Evolutionary conservation across 2,888 invertebrate species (phyloP).

Genomic region (Oegoconia quadripuncta): DNA sequence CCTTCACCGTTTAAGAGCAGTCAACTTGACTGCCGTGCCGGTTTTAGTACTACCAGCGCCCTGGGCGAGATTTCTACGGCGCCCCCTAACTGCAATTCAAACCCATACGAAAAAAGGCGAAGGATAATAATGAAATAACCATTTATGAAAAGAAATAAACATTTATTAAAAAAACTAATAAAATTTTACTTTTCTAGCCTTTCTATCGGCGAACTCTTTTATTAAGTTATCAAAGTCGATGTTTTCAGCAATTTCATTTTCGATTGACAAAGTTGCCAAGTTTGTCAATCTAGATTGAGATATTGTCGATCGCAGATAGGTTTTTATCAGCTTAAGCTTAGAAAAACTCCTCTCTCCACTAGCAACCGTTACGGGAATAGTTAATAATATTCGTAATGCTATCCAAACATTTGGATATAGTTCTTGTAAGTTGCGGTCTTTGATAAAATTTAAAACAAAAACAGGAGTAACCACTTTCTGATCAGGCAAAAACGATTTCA

Average conservation of each 20-base stretch:
- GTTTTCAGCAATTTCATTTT: constrained; percentile 29
- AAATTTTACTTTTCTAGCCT: constrained; percentile 26
- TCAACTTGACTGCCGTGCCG: no score
- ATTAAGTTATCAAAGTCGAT: constrained; percentile 25
- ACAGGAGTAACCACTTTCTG: constrained; percentile 17
- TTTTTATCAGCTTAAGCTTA: constrained; percentile 20
- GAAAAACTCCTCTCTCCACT: constrained; percentile 6
- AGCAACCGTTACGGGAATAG: constrained; percentile 16
- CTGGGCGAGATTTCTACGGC: no score
- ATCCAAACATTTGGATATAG: constrained; percentile 28
- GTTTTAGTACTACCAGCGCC: no score
- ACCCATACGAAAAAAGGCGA: constrained; percentile 9
- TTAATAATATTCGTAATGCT: constrained; percentile 20
- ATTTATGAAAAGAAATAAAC: no score
- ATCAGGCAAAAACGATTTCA: constrained; percentile 19
- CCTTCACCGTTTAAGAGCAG: no score
- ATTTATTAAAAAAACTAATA: constrained; percentile 17
- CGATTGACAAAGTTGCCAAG: constrained; percentile 30
- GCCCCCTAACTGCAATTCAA: constrained; percentile 6
- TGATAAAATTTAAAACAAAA: constrained; percentile 19
- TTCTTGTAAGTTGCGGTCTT: constrained; percentile 25
- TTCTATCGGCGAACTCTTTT: constrained; percentile 24
- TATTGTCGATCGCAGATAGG: constrained; percentile 25
- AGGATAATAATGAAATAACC: constrained; percentile 9
- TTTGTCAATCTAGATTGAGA: constrained; percentile 24